Evolutionary conservation across 2,797 vertebrate species (phyloP).

Genomic region (Pangasius larnaudii): DNA sequence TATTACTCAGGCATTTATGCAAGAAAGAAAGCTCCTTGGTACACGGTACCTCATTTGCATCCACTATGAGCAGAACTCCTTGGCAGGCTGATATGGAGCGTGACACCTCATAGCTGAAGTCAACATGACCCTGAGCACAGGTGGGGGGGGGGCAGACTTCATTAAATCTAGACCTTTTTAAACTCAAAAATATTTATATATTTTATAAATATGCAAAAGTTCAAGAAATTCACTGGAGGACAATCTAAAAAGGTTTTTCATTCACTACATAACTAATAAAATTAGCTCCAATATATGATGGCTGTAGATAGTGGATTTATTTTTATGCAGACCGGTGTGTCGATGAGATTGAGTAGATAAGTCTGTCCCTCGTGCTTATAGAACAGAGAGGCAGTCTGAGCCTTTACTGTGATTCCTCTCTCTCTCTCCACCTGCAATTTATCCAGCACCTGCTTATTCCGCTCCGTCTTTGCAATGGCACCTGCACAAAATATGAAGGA

Average conservation of each 20-base stretch:
- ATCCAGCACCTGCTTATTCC: slow-evolving; percentile 95
- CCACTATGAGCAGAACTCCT: slow-evolving; percentile 92
- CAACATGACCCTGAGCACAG: slow-evolving; percentile 88
- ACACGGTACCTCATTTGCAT: slow-evolving; percentile 90
- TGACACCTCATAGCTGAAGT: slow-evolving; percentile 98
- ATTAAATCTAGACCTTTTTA: background rate
- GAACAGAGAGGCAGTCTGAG: slow-evolving; percentile 92
- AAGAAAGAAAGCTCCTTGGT: background rate
- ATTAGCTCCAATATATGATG: background rate
- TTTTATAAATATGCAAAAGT: background rate
- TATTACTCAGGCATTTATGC: background rate
- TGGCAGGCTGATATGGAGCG: slow-evolving; percentile 95
- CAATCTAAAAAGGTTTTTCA: background rate
- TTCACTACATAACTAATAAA: background rate
- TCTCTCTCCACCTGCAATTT: slow-evolving; percentile 97
- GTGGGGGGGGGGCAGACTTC: background rate
- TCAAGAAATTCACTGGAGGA: background rate
- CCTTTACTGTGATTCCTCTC: slow-evolving; percentile 97
- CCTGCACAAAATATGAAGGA: slow-evolving; percentile 70
- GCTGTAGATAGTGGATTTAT: background rate
- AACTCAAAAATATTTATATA: background rate
- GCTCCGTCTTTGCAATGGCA: slow-evolving; percentile 86
- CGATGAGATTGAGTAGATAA: slow-evolving; percentile 96
- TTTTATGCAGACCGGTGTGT: slow-evolving; percentile 86
- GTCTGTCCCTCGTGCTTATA: slow-evolving; percentile 81